phyloP scores from a whole-genome alignment of 2,797 vertebrate species.

The Epinephelus awoara region DNA sequence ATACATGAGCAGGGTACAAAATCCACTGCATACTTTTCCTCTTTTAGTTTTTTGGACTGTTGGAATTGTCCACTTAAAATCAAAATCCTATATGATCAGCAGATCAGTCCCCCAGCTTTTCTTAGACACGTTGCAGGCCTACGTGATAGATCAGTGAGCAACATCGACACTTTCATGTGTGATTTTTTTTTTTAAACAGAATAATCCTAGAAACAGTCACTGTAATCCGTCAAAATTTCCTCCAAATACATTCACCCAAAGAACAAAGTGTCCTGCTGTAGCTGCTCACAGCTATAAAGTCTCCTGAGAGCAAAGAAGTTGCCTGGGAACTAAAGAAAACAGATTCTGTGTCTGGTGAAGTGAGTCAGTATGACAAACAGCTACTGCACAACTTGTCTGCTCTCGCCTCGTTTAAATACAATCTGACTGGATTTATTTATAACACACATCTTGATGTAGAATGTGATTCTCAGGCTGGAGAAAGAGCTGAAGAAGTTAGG shows the following conservation, averaged over 20 bases:
- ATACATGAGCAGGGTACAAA: no score
- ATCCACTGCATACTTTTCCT: no score
- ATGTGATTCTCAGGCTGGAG: no score
- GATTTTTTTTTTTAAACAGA: background rate
- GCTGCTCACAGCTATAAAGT: conserved; percentile 1
- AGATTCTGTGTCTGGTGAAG: conserved; percentile 6
- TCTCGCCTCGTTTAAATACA: background rate
- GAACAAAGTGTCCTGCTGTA: conserved; percentile 2
- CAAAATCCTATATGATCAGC: no score
- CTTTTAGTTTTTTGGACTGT: no score
- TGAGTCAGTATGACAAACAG: conserved; percentile 11
- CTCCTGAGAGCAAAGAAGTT: conserved; percentile 49
- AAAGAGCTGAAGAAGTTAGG: conserved; percentile 26
- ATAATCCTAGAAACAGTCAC: background rate
- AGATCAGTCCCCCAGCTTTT: no score
- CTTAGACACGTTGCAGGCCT: no score
- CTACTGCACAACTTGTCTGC: background rate
- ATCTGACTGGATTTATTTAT: conserved; percentile 28
- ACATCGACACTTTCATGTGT: background rate
- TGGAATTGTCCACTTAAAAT: no score
- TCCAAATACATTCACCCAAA: background rate
- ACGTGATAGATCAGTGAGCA: background rate
- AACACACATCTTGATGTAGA: conserved; percentile 31
- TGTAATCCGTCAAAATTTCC: background rate
- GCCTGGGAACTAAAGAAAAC: conserved; percentile 70